A percentile compares a stretch with the other conserved stretches of the same genome.
These are phyloP conservation scores for Clivina fossor DNA, from an alignment of 2,888 invertebrate species.

Conservation along the genomic window DNA sequence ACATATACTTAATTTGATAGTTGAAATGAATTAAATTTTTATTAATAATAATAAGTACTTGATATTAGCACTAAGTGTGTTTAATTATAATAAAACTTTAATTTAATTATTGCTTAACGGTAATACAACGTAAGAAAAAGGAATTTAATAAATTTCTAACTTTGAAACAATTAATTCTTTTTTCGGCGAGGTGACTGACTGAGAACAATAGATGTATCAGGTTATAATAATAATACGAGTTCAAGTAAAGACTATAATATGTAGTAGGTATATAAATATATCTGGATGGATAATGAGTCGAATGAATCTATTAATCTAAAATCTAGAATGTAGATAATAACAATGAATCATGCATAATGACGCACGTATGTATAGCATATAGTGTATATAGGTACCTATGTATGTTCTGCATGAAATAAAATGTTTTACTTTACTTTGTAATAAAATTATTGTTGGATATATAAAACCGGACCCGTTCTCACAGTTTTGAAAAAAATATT, in stretches of 20 bases:
- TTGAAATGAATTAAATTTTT: too few relatives aligned
- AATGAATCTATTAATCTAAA: conserved; percentile 32
- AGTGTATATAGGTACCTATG: too few relatives aligned
- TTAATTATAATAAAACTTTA: too few relatives aligned
- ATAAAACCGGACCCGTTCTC: conserved; percentile 26
- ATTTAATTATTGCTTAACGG: too few relatives aligned
- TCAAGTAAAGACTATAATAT: conserved; percentile 26
- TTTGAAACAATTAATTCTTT: too few relatives aligned
- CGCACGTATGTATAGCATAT: too few relatives aligned
- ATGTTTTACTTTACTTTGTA: conserved; percentile 30
- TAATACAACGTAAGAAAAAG: too few relatives aligned
- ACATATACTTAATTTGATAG: too few relatives aligned
- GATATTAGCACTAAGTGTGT: too few relatives aligned
- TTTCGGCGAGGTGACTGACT: conserved; percentile 21
- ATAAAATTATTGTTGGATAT: conserved; percentile 32
- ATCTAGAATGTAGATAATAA: conserved; percentile 31
- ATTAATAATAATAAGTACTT: too few relatives aligned
- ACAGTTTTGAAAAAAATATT: conserved; percentile 31
- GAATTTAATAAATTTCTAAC: too few relatives aligned
- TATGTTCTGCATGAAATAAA: conserved; percentile 27
- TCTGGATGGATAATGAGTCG: conserved; percentile 25
- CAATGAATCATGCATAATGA: conserved; percentile 30
- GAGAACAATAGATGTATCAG: conserved; percentile 25
- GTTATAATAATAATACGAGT: conserved; percentile 27
- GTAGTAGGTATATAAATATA: too few relatives aligned